A percentile compares a stretch with the other conserved stretches of the same genome.
phyloP scores from a whole-genome alignment of 2,797 vertebrate genomes.

The Peromyscus aztecus region DNA sequence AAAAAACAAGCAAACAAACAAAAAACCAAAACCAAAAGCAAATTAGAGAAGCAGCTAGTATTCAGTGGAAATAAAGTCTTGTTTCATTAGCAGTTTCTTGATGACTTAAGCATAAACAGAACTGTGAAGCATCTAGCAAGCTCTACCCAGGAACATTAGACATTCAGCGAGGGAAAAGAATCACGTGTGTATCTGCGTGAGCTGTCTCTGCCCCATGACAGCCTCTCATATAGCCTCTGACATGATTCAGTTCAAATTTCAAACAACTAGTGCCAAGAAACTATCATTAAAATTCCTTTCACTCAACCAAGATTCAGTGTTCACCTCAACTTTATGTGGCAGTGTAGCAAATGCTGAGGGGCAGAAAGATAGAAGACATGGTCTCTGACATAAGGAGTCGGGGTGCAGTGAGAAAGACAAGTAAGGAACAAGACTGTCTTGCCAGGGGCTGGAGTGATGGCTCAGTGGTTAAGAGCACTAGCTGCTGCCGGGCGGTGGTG shows the following conservation, averaged over 20 bases:
- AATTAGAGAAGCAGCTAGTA: neutral
- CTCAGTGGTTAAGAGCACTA: no score
- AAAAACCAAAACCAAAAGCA: neutral
- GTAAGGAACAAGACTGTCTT: neutral
- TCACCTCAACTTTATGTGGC: constrained; percentile 44
- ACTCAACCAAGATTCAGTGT: constrained; percentile 25
- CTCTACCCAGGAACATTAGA: constrained; percentile 29
- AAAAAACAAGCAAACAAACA: neutral
- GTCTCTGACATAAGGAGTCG: neutral
- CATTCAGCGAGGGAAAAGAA: neutral
- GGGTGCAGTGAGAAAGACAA: constrained; percentile 12
- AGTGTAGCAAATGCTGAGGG: neutral
- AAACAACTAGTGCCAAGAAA: constrained; percentile 26
- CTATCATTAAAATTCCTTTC: constrained; percentile 50
- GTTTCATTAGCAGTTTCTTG: constrained; percentile 47
- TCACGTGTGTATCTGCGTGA: neutral
- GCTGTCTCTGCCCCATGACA: neutral
- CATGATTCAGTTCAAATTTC: constrained; percentile 34
- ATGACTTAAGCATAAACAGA: constrained; percentile 61
- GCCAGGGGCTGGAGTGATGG: neutral
- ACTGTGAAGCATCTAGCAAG: neutral
- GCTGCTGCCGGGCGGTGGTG: no score
- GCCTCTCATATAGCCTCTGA: neutral
- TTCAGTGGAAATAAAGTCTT: neutral
- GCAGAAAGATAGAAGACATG: constrained; percentile 1